Base-by-base conservation (phyloP, 2,888 invertebrate genomes). In the Philereme vetulata region DNA sequence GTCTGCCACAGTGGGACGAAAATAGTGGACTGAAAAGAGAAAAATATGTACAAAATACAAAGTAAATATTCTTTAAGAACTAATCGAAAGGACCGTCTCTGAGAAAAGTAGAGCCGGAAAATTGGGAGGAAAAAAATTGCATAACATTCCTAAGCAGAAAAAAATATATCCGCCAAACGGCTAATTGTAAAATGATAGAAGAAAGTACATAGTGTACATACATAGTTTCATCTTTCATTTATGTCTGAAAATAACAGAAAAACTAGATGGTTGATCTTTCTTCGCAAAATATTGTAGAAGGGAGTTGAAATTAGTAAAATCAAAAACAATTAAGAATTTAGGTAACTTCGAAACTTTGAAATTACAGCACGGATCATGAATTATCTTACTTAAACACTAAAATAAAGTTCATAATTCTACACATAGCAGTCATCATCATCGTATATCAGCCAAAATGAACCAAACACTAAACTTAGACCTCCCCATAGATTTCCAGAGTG, bases 1-100 rank as follows among this genome's bases (percentile, higher is more conserved):
- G 50, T 52, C 58, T 63, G 56, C 52, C 10, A 51, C 8, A 10
- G 10, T 51, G 40, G 11, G 5, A 66, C 9, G 70, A 71, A 21
- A 21, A 21, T 71, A 75, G 76, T 58, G 52, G 46, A 68, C 6
- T 4, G 4, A 7, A 10, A 1, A 7, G 6, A 44, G 44, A 7
- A 42, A 4, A 9, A n/a, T 8, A 38, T 8, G 8, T 38, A 38
- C 5, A 4, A 38, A 4, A 38, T 4, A 3, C 8, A 6, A 38
- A 38, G 5, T 7, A 6, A 5, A 3, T 7, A 7, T 36, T 36
- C 7, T 6, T 36, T 36, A 6, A 6, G 5, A 8, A 6, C 38
- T 6, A 5, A 38, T 4, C 0, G 38, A 4, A 36, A 6, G 7
- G 7, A 1, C 5, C 7, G 0, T 6, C 0, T 38, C 5, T 38